Evolutionary conservation across 2,113 vertebrate genomes (phyloP), one percentile per base, ranked within the genome.

Genomic region (Lophius piscatorius): DNA sequence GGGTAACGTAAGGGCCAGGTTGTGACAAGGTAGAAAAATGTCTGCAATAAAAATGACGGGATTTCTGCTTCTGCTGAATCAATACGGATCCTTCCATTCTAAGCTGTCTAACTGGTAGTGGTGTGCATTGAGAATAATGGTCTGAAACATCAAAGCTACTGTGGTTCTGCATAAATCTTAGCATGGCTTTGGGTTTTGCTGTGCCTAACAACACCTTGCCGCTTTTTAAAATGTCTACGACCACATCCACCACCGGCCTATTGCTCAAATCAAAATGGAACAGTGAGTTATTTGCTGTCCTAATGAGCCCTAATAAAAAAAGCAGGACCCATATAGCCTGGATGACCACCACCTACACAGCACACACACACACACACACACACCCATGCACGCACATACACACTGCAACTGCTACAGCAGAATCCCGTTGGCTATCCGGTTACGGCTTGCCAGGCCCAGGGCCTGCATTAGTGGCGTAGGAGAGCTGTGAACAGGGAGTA

Each of bases 281-380:
- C 61, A 64, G 78, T 79, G 82, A 89, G 80, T 89, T 93, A 90
- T 91, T 87, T 80, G 70, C 88, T 75, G 62, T 82, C 81, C 87
- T 94, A 95, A 94, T 93, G 92, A 94, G 92, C 45, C 59, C 84
- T 90, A 93, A 94, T 94, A 62, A 70, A 77, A 80, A 94, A 73
- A 68, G 60, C 74, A 79, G 88, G 57, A 60, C 38, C 90, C 84
- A 88, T 84, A 89, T 88, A 90, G 89, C 85, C 86, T 88, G 60
- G 40, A 45, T 70, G 44, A 62, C 55, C 26, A 57, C 64, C 54
- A 57, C 62, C 24, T n/a, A n/a, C n/a, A n/a, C n/a, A n/a, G n/a
- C n/a, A n/a, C n/a, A n/a, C n/a, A n/a, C n/a, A n/a, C n/a, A n/a
- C n/a, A n/a, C n/a, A n/a, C n/a, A n/a, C n/a, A n/a, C n/a, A n/a